Evolutionary conservation across 1,140 invertebrate species (phyloP).

Genomic region (Sweltsa coloradensis): DNA sequence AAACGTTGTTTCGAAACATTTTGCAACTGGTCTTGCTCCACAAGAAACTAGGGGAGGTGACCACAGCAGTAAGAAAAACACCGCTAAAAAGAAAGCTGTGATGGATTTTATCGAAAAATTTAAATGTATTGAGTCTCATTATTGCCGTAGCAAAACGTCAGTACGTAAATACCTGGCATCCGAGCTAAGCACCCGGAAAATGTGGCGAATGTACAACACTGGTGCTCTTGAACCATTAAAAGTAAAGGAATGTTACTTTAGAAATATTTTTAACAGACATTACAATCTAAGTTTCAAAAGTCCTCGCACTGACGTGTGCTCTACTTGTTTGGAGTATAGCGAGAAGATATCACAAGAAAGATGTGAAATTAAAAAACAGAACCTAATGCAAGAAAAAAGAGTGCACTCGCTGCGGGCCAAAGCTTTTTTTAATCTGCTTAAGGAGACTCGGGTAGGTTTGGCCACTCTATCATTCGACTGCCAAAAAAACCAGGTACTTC

Average conservation of each 20-base stretch:
- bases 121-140: constrained; percentile 13
- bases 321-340: constrained; percentile 13
- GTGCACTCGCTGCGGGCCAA: constrained; percentile 22
- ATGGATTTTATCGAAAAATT: constrained; percentile 10
- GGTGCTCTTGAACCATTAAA: constrained; percentile 7
- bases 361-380: constrained; percentile 9
- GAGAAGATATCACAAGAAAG: constrained; percentile 16
- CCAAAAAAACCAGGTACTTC: constrained; percentile 26
- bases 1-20: too few species aligned
- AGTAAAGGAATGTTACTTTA: constrained; percentile 16
- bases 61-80: neutral
- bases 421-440: constrained; percentile 22
- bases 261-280: constrained; percentile 13
- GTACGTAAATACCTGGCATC: constrained; percentile 11
- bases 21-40: neutral
- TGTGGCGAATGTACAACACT: constrained; percentile 10
- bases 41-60: constrained; percentile 5
- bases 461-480: constrained; percentile 26
- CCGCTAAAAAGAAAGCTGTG: constrained; percentile 6
- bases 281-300: constrained; percentile 18
- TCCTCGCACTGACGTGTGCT: constrained; percentile 18
- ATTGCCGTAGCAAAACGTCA: constrained; percentile 11
- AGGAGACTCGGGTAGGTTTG: constrained; percentile 17
- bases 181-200: constrained; percentile 9
- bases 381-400: constrained; percentile 16